phyloP scores from a whole-genome alignment of 2,888 invertebrate species.

The Ypsolopha sequella region DNA sequence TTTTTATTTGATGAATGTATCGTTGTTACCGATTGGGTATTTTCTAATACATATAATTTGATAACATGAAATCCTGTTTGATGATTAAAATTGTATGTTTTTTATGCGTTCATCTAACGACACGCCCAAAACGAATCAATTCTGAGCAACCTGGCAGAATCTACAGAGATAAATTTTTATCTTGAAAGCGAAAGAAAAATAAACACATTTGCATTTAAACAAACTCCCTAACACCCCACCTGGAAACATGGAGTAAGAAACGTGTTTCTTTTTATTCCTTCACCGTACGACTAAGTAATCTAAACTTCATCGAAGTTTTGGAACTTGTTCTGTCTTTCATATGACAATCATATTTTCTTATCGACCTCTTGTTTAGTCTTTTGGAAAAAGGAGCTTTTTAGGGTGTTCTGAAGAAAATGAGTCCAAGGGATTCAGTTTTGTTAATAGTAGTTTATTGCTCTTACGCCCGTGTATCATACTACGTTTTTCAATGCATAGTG shows the following conservation, averaged over 20 bases:
- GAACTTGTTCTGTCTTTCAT: constrained; percentile 1
- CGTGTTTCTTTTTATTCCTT: constrained; percentile 14
- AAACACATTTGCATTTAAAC: background rate
- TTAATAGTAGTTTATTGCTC: too few species aligned
- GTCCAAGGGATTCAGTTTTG: too few species aligned
- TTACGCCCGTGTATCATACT: too few species aligned
- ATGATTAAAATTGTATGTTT: too few species aligned
- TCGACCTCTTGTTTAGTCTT: background rate
- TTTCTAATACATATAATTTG: too few species aligned
- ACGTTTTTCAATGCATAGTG: too few species aligned
- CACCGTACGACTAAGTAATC: constrained; percentile 21
- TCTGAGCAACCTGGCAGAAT: background rate
- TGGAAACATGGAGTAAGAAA: background rate
- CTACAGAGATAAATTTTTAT: background rate
- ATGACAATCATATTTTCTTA: constrained; percentile 1
- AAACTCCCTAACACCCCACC: background rate
- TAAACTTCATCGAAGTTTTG: constrained; percentile 10
- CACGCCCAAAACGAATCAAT: background rate
- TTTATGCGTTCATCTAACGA: too few species aligned
- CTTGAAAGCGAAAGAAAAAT: background rate
- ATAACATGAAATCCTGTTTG: too few species aligned
- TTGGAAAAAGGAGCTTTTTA: too few species aligned
- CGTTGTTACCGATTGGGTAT: too few species aligned
- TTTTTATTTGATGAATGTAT: too few species aligned
- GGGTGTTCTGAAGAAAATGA: too few species aligned